Base-by-base conservation (phyloP, 2,797 vertebrate species). In the Lutjanus campechanus region DNA sequence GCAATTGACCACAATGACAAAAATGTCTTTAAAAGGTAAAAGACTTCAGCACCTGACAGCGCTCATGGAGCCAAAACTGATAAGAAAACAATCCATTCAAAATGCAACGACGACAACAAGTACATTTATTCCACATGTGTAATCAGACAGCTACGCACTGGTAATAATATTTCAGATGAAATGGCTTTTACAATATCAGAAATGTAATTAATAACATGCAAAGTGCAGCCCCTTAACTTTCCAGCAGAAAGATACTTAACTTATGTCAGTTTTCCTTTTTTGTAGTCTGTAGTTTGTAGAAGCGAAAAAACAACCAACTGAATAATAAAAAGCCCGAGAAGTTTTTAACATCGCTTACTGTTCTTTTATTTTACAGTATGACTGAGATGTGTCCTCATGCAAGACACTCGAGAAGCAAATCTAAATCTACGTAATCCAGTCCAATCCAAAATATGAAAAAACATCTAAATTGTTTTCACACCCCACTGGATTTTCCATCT, bases 401-500 rank as follows among this genome's bases (percentile, higher is more conserved):
- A 3, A 73, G 80, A 82, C 61, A 81, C 68, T 46, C 5, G 54
- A 88, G 79, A 76, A 69, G 69, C 20, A 53, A 69, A 67, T 69
- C 15, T 68, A 75, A 85, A 77, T 74, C 71, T 50, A n/a, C 15
- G 4, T 71, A 63, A 80, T 86, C 56, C 43, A 8, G 71, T 19
- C 68, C 20, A 76, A 77, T 81, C 69, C n/a, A 40, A 77, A 76
- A 50, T 47, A 54, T 3, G 29, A 66, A 43, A 67, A 76, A 40
- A 59, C 15, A 50, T 22, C 11, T 2, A 11, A 65, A 55, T 46
- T 41, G 40, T 79, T 69, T 77, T 87, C 40, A 69, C 82, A 66
- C 81, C 61, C 43, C 5, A 12, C 7, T 73, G 17, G 19, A 77
- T 73, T 89, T 88, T 83, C 77, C 85, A 69, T 82, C 68, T 46